phyloP scores from a whole-genome alignment of 2,888 invertebrate species.

The Epirrhoe alternata region DNA sequence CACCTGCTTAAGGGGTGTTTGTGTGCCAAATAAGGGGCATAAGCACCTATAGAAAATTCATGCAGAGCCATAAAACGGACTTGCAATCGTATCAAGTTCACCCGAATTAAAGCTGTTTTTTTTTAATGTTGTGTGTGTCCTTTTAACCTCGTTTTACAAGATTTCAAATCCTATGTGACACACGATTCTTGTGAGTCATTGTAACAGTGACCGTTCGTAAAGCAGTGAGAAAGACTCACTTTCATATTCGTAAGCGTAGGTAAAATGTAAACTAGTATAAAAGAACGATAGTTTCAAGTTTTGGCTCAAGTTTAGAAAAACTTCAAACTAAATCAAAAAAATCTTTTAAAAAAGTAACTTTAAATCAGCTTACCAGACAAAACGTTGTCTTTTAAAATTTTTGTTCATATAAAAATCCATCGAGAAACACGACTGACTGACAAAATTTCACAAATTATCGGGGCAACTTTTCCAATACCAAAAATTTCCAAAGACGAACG shows the following conservation, averaged over 20 bases:
- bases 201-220: neutral
- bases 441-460: too few species aligned
- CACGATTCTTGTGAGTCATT: slow-evolving; percentile 24
- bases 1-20: slow-evolving; percentile 75
- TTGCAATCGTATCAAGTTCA: slow-evolving; percentile 18
- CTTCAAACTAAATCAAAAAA: too few species aligned
- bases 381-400: too few species aligned
- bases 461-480: too few species aligned
- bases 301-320: neutral
- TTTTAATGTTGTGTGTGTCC: neutral
- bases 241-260: neutral
- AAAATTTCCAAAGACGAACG: too few species aligned
- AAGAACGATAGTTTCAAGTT: neutral
- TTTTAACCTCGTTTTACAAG: slow-evolving; percentile 17
- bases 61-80: slow-evolving; percentile 16
- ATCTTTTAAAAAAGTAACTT: too few species aligned
- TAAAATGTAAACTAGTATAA: neutral
- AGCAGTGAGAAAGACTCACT: neutral
- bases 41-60: slow-evolving; percentile 28
- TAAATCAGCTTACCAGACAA: too few species aligned
- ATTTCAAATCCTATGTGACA: slow-evolving; percentile 17
- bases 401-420: too few species aligned
- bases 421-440: too few species aligned
- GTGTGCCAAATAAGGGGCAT: slow-evolving; percentile 42
- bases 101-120: slow-evolving; percentile 6